A percentile compares a stretch with the other conserved stretches of the same genome.
These are phyloP conservation scores for Cyrtodaria siliqua DNA, from an alignment of 2,888 invertebrate genomes.

Conservation along the genomic window DNA sequence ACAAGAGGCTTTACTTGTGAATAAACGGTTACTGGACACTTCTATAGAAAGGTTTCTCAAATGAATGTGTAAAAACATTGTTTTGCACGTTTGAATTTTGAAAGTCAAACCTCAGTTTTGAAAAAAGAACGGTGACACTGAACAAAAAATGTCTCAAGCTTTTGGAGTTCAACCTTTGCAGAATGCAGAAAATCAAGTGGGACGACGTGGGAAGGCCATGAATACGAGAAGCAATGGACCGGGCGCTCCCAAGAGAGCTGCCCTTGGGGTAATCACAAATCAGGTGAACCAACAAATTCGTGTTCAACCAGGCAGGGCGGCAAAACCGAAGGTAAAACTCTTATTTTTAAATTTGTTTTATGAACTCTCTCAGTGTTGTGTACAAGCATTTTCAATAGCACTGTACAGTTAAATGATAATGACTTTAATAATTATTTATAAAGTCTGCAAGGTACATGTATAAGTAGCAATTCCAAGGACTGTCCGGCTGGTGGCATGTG, in stretches of 20 bases:
- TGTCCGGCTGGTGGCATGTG: too few species aligned
- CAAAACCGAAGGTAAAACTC: constrained; percentile 74
- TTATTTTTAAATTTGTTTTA: background rate
- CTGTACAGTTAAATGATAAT: too few species aligned
- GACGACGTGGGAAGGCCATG: constrained; percentile 66
- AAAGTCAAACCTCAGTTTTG: too few species aligned
- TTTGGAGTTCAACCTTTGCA: constrained; percentile 59
- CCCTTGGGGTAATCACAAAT: constrained; percentile 83
- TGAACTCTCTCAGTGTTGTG: too few species aligned
- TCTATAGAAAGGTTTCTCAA: background rate
- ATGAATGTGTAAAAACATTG: constrained; percentile 7
- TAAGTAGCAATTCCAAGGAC: too few species aligned
- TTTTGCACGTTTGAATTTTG: constrained; percentile 7
- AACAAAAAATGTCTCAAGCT: constrained; percentile 67
- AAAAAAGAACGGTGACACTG: constrained; percentile 15
- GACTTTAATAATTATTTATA: too few species aligned
- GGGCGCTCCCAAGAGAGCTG: constrained; percentile 76
- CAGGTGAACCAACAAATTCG: constrained; percentile 75
- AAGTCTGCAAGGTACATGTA: too few species aligned
- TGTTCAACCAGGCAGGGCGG: constrained; percentile 81
- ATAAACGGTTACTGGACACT: constrained; percentile 3
- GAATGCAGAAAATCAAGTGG: constrained; percentile 68
- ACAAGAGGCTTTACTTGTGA: background rate
- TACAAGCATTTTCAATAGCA: too few species aligned
- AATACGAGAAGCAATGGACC: constrained; percentile 61